These are phyloP conservation scores for Hippocampus abdominalis DNA, from an alignment of 2,113 vertebrate species.

Conservation along the genomic window DNA sequence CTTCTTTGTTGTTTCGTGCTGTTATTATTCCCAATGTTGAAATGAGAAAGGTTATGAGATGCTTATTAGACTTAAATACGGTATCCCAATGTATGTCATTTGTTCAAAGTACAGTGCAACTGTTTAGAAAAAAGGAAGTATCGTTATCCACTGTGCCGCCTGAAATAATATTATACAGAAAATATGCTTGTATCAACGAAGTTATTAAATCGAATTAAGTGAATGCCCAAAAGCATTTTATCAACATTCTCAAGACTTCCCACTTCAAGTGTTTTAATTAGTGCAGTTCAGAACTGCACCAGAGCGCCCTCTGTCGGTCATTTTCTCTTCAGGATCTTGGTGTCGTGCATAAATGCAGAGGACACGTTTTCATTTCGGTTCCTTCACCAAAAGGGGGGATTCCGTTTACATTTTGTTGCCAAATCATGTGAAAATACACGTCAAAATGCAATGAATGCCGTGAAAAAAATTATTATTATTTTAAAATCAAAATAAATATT, in stretches of 20 bases:
- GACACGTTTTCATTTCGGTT: not conserved
- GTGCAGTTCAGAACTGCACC: conserved; percentile 37
- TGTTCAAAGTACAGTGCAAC: not conserved
- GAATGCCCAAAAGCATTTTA: not conserved
- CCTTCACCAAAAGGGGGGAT: not conserved
- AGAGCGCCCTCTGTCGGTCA: conserved; percentile 74
- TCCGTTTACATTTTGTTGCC: not conserved
- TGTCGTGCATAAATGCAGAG: not conserved
- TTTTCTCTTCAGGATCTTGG: conserved; percentile 3
- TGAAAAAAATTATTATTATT: not conserved
- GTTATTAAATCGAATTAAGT: not conserved
- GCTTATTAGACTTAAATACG: not conserved
- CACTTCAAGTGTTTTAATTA: conserved; percentile 30
- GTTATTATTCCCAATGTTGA: not conserved
- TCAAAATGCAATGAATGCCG: not conserved
- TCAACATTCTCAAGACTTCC: not conserved
- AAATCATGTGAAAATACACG: not conserved
- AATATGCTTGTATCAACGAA: not conserved
- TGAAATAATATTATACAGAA: too few species aligned
- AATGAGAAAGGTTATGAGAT: not conserved
- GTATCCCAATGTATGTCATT: not conserved
- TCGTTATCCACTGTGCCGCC: too few species aligned
- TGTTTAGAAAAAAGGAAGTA: not conserved
- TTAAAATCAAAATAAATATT: not conserved
- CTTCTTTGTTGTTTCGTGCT: not conserved